These are phyloP conservation scores for Danio rerio DNA, from an alignment of 2,113 vertebrate species.

Conservation along the genomic window DNA sequence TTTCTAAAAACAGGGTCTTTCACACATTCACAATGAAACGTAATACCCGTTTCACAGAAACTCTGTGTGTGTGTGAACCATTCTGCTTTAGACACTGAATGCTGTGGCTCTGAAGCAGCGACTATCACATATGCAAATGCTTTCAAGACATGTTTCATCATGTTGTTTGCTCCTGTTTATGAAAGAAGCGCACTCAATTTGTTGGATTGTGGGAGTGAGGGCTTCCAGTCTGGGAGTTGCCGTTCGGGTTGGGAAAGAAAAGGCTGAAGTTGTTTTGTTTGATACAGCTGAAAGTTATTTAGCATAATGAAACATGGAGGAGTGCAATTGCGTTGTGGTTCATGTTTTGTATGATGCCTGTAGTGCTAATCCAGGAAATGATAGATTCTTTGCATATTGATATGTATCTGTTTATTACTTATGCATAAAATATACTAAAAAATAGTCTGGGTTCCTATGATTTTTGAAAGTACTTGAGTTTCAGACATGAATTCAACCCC, in stretches of 20 bases:
- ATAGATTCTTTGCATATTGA: too few species aligned
- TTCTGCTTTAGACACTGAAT: not conserved
- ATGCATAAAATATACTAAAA: too few species aligned
- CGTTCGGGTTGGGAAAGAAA: not conserved
- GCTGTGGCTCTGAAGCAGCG: not conserved
- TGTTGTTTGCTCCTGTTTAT: not conserved
- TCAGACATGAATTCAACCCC: too few species aligned
- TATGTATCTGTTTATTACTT: too few species aligned
- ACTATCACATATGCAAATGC: not conserved
- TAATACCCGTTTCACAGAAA: not conserved
- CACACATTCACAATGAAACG: not conserved
- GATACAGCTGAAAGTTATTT: too few species aligned
- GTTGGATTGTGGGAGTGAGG: conserved; percentile 17
- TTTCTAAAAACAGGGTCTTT: conserved; percentile 24
- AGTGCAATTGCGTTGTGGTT: too few species aligned
- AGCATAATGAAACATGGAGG: too few species aligned
- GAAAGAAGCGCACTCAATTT: not conserved
- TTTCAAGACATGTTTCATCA: not conserved
- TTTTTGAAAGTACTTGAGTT: too few species aligned
- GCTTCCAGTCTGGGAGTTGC: conserved; percentile 17
- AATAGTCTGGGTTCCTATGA: too few species aligned
- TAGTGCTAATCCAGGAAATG: too few species aligned
- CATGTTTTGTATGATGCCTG: too few species aligned
- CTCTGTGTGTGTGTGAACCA: not conserved
- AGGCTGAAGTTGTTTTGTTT: not conserved